Conservation (phyloP, 2,888 invertebrate genomes). For the Chrysotoxum bicinctum region DNA sequence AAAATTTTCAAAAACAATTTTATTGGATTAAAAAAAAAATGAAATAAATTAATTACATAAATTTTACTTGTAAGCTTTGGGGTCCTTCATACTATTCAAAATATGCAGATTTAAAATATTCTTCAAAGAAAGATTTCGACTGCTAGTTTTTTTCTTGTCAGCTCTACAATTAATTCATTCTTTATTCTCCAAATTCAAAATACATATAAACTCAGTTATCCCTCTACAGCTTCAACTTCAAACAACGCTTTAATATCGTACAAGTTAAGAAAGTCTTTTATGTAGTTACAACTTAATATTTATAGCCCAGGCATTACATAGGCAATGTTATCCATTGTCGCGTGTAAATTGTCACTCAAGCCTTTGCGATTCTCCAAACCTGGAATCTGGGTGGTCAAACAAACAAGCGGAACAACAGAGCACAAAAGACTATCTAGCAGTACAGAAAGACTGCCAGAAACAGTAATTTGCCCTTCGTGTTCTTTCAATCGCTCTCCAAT, state of each 20-base stretch:
- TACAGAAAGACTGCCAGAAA: slow-evolving; percentile 96
- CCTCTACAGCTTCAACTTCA: no score
- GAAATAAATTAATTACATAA: no score
- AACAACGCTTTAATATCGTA: not conserved
- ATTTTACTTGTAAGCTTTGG: no score
- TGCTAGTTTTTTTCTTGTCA: no score
- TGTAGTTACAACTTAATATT: slow-evolving; percentile 53
- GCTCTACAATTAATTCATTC: no score
- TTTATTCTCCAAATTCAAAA: no score
- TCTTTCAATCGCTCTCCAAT: slow-evolving; percentile 96
- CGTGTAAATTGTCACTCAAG: slow-evolving; percentile 83
- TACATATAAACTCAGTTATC: no score
- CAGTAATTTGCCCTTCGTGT: slow-evolving; percentile 97
- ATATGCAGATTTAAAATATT: no score
- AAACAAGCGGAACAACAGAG: slow-evolving; percentile 93
- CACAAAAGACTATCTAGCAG: slow-evolving; percentile 95
- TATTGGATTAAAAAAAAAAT: no score
- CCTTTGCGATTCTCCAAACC: slow-evolving; percentile 87
- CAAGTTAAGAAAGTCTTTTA: not conserved
- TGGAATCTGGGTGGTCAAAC: slow-evolving; percentile 92
- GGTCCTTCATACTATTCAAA: no score
- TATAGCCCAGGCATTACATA: slow-evolving; percentile 95
- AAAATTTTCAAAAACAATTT: no score
- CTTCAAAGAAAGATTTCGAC: no score
- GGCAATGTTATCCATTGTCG: slow-evolving; percentile 95